Conservation (phyloP, 2,113 vertebrate species). For the Paradisaea rubra region DNA sequence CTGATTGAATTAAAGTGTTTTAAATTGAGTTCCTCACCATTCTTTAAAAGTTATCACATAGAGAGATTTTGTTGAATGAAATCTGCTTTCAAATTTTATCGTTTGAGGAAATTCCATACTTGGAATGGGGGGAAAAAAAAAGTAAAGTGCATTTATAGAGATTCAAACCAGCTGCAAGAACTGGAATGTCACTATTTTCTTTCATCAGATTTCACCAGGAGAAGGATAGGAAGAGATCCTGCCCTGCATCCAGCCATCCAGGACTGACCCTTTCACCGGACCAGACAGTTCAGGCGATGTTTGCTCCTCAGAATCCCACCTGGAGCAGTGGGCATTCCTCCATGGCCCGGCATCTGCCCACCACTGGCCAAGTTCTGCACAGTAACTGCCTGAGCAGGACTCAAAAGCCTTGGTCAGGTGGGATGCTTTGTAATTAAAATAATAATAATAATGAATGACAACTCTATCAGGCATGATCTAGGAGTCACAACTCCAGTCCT, state of each 20-base stretch:
- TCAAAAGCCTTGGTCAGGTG: not conserved
- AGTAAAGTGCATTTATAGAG: not conserved
- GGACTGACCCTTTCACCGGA: not conserved
- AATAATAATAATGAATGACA: not conserved
- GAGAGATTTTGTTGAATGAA: not conserved
- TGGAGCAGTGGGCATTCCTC: accelerated
- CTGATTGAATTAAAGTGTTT: not conserved
- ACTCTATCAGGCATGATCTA: not conserved
- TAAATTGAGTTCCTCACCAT: not conserved
- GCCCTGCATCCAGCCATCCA: not conserved
- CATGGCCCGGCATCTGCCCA: not conserved
- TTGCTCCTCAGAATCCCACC: not conserved
- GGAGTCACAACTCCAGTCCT: not conserved
- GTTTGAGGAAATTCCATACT: constrained; percentile 15
- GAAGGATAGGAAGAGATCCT: not conserved
- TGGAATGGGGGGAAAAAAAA: not conserved
- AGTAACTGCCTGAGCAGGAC: not conserved
- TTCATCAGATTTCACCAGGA: not conserved
- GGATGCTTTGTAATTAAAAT: not conserved
- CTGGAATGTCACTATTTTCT: not conserved
- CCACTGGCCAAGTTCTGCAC: not conserved
- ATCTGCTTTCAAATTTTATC: not conserved
- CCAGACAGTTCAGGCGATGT: accelerated
- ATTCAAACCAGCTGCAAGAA: not conserved
- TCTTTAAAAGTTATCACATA: not conserved